Evolutionary conservation across 2,113 vertebrate species (phyloP).

Genomic region (Bothrops jararaca): DNA sequence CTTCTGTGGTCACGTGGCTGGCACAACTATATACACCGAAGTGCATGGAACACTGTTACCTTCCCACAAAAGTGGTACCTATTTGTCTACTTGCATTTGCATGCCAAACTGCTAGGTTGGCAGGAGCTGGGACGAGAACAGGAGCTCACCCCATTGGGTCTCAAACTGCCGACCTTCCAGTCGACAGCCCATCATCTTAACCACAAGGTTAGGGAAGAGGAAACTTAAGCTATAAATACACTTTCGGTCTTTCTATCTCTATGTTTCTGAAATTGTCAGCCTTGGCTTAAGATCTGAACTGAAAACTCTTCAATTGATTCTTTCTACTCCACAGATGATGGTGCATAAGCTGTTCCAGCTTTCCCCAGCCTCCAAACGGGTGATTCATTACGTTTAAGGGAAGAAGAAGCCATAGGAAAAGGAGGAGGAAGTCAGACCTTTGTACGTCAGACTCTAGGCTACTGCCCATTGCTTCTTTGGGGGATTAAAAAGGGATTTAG

Average conservation of each 20-base stretch:
- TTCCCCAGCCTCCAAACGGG: background rate
- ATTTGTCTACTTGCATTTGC: background rate
- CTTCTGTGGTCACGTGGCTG: background rate
- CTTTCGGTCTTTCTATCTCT: background rate
- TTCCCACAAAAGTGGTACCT: background rate
- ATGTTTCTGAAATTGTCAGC: background rate
- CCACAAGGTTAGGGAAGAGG: background rate
- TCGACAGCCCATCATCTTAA: background rate
- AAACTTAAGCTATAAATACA: background rate
- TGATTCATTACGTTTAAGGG: background rate
- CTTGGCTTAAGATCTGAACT: background rate
- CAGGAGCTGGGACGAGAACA: too few relatives aligned
- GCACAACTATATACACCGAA: background rate
- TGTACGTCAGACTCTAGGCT: background rate
- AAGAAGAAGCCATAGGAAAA: background rate
- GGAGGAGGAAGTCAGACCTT: background rate
- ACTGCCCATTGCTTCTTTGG: background rate
- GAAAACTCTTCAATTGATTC: background rate
- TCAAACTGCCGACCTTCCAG: background rate
- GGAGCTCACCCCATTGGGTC: background rate
- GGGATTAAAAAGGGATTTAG: conserved; percentile 3
- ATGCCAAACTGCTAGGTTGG: background rate
- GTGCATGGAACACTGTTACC: background rate
- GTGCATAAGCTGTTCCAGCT: too few relatives aligned
- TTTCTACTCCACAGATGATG: background rate